Conservation (phyloP, 1,140 invertebrate genomes). For the Tetraneura akinire region DNA sequence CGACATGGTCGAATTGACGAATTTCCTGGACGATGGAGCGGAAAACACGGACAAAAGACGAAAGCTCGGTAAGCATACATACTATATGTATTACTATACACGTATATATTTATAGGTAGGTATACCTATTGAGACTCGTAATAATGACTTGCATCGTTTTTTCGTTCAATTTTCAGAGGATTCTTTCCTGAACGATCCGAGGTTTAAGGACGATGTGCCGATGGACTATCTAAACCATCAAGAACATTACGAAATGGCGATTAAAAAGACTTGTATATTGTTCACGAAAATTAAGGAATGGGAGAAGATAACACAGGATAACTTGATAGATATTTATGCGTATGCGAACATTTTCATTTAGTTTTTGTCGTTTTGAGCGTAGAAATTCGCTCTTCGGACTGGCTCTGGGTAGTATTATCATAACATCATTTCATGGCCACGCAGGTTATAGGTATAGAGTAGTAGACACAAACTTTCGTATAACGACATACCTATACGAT, state of each 20-base stretch:
- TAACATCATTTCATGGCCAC: too few relatives aligned
- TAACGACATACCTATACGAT: too few relatives aligned
- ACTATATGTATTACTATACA: neutral
- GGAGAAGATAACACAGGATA: slow-evolving; percentile 51
- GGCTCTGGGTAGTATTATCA: too few relatives aligned
- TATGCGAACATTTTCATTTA: slow-evolving; percentile 50
- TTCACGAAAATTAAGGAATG: slow-evolving; percentile 71
- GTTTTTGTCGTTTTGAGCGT: too few relatives aligned
- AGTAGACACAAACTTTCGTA: too few relatives aligned
- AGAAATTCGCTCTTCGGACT: too few relatives aligned
- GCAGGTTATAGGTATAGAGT: too few relatives aligned
- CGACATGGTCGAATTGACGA: slow-evolving; percentile 72
- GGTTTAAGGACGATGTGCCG: slow-evolving; percentile 70
- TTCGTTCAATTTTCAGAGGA: slow-evolving; percentile 66
- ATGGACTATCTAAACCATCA: slow-evolving; percentile 80
- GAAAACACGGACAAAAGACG: slow-evolving; percentile 74
- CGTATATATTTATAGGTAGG: neutral
- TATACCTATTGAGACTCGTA: neutral
- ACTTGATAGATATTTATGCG: slow-evolving; percentile 54
- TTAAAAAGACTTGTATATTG: slow-evolving; percentile 73
- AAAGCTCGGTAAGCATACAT: neutral
- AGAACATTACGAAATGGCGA: slow-evolving; percentile 77
- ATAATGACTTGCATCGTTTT: neutral
- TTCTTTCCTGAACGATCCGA: slow-evolving; percentile 72
- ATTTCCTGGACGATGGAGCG: slow-evolving; percentile 75